Evolutionary conservation across 2,113 vertebrate species (phyloP).

Genomic region (Lagopus leucura): DNA sequence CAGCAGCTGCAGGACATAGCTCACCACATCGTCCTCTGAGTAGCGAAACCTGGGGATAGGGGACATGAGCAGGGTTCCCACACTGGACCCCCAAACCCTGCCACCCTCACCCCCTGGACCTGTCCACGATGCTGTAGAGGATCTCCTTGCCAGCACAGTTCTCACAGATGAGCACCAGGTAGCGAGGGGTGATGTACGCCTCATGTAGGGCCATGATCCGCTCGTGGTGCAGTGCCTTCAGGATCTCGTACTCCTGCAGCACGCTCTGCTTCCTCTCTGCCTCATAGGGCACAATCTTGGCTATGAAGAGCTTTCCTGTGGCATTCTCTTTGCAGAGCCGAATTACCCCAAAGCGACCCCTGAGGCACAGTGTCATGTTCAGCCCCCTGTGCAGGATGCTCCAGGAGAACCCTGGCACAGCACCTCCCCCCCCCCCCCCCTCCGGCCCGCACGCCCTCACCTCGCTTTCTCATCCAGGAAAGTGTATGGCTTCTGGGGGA

Average conservation of each 20-base stretch:
- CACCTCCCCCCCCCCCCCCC: not conserved
- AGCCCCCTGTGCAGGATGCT: accelerated
- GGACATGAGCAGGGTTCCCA: not conserved
- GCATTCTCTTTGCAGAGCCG: conserved; percentile 94
- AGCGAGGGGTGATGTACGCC: conserved; percentile 96
- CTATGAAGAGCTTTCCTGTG: conserved; percentile 93
- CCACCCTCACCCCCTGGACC: conserved; percentile 62
- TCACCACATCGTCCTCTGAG: conserved; percentile 94
- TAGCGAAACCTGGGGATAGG: conserved; percentile 88
- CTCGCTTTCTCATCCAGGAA: conserved; percentile 98
- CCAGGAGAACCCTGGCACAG: not conserved
- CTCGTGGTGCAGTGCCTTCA: conserved; percentile 92
- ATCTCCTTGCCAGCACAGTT: conserved; percentile 93
- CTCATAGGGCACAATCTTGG: conserved; percentile 96
- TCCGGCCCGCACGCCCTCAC: conserved; percentile 64
- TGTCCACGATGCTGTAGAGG: conserved; percentile 94
- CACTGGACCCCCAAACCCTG: accelerated
- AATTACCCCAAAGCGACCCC: conserved; percentile 95
- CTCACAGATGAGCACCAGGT: conserved; percentile 96
- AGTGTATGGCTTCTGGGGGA: conserved; percentile 97
- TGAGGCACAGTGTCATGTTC: conserved; percentile 12
- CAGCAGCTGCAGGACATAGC: conserved; percentile 90
- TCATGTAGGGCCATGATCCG: conserved; percentile 94
- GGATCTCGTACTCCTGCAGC: conserved; percentile 95
- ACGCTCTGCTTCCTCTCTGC: conserved; percentile 86